Percentiles rank a stretch among this genome's conserved stretches.
These are phyloP conservation scores for Hydrotaea cyrtoneurina DNA, from an alignment of 2,888 invertebrate genomes.

Conservation along the genomic window DNA sequence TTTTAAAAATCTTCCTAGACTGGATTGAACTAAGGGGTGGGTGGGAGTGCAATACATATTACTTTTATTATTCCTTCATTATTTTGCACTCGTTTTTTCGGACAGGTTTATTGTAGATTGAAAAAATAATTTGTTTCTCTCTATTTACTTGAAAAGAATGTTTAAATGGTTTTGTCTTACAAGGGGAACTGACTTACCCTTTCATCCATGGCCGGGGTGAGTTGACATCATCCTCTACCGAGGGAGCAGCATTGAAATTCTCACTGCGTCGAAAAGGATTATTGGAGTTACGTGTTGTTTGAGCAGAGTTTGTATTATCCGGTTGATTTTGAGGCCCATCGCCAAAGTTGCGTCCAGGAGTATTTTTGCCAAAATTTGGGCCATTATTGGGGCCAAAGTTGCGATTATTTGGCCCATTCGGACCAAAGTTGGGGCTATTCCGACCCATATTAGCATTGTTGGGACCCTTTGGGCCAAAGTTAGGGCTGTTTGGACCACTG, in stretches of 20 bases:
- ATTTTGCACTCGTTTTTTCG: background rate
- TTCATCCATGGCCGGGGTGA: conserved; percentile 42
- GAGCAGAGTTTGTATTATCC: conserved; percentile 40
- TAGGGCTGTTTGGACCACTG: conserved; percentile 65
- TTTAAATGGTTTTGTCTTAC: background rate
- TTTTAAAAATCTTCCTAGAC: background rate
- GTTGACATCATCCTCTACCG: conserved; percentile 49
- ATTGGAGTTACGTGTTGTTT: conserved; percentile 47
- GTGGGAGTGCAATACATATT: background rate
- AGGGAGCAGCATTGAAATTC: conserved; percentile 61
- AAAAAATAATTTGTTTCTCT: too few species aligned
- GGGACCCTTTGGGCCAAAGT: conserved; percentile 61
- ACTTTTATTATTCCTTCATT: background rate
- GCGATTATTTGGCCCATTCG: conserved; percentile 44
- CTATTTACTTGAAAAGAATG: too few species aligned
- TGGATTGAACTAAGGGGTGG: background rate
- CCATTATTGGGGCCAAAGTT: conserved; percentile 46
- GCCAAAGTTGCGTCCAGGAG: conserved; percentile 36
- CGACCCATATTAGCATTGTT: conserved; percentile 57
- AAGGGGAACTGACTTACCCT: conserved; percentile 55
- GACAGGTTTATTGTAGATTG: background rate
- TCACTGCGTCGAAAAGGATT: conserved; percentile 75
- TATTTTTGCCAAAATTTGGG: conserved; percentile 42
- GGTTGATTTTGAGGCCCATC: conserved; percentile 42
- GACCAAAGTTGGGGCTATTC: conserved; percentile 31